Conservation (phyloP, 2,113 vertebrate species). For the Actenoides lindsayi region DNA sequence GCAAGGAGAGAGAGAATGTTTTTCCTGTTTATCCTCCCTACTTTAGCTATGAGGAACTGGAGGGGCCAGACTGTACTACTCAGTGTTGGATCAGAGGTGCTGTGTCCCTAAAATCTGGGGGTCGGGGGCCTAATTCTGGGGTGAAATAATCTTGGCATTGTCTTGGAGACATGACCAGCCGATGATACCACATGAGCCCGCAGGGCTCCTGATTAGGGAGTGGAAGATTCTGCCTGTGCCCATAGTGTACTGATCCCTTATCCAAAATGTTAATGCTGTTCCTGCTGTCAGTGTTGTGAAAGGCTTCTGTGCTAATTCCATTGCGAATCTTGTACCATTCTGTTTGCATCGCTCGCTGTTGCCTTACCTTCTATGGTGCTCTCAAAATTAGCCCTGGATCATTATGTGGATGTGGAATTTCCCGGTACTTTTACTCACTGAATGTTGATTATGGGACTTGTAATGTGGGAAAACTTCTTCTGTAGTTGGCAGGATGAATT, state of each 20-base stretch:
- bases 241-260: neutral
- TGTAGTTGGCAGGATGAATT: conserved; percentile 69
- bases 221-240: neutral
- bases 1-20: neutral
- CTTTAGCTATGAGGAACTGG: neutral
- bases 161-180: neutral
- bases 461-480: conserved; percentile 2
- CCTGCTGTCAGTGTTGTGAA: neutral
- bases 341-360: neutral
- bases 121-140: neutral
- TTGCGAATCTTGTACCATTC: neutral
- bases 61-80: neutral
- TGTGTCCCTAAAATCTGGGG: neutral
- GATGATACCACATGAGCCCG: neutral
- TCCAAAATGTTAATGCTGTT: neutral
- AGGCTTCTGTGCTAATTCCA: neutral
- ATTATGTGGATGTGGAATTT: neutral
- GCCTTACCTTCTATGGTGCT: neutral
- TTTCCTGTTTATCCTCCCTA: neutral
- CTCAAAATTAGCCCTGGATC: neutral
- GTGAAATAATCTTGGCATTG: neutral
- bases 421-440: neutral
- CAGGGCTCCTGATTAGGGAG: neutral
- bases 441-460: neutral
- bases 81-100: neutral